Evolutionary conservation across 2,888 invertebrate genomes (phyloP), one percentile per base, ranked within the genome.

Genomic region (Brachynemurus nebulosus): DNA sequence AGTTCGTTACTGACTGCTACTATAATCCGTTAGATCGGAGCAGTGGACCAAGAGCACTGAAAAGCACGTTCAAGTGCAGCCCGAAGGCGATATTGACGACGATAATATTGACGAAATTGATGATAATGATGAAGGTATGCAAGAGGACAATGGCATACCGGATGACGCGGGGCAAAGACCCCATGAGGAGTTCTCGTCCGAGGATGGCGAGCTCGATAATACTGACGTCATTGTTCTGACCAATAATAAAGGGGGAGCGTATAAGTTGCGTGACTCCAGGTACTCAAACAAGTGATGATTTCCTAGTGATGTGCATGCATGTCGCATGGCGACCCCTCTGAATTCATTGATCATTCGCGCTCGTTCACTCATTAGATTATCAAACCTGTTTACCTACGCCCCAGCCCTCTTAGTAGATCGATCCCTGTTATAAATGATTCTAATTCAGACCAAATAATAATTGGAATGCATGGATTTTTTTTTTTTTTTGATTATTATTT

Each of bases 221-320:
- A 73, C 60, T 68, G 69, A 53, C 69, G 72, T 46, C 61, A 63
- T 68, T 59, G 64, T 70, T 53, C 62, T 62, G 51, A 61, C 62
- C 51, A 62, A 62, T 55, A 60, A 61, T 54, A 72, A 75, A 57
- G 72, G 72, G 59, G 63, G 65, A 53, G 70, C 74, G 52, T 81
- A 81, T 63, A 81, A 80, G 60, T 71, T 81, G 50, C 74, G 80
- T 56, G 81, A 82, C 60, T 81, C 81, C 55, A 80, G 81, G 81
- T 80, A 66, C 47, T 51, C 48, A 11, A 12, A 27, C 11, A n/a
- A n/a, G 7, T 35, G 19, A 11, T 27, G 14, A 36, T 16, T 37
- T 42, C 12, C 21, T 12, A 34, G 20, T 35, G 18, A 45, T 42
- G 18, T 35, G n/a, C 37, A n/a, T n/a, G 45, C 46, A 41, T 35